Evolutionary conservation across 2,888 invertebrate species (phyloP).

Genomic region (Agonopterix arenella): DNA sequence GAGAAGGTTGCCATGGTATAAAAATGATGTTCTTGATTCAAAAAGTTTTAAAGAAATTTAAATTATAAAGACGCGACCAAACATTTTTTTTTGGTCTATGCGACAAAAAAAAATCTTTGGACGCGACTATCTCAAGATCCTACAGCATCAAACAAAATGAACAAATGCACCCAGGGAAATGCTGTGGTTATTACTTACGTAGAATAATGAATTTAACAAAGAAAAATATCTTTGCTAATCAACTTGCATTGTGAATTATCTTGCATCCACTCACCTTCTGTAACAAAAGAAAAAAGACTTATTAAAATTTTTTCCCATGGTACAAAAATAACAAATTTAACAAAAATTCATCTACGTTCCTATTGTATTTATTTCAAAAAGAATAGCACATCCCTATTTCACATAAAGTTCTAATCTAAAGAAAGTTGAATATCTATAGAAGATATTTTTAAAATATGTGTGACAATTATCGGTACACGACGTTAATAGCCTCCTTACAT

Average conservation of each 20-base stretch:
- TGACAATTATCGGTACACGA: slow-evolving; percentile 76
- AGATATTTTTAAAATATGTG: slow-evolving; percentile 71
- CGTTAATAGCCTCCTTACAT: slow-evolving; percentile 72
- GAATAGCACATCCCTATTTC: slow-evolving; percentile 32
- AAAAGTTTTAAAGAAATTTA: no score
- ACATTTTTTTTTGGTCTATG: no score
- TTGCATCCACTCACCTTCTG: slow-evolving; percentile 65
- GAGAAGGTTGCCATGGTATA: no score
- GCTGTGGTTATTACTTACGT: no score
- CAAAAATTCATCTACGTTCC: slow-evolving; percentile 19
- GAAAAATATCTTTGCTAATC: background rate
- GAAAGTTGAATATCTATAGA: slow-evolving; percentile 30
- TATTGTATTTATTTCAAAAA: slow-evolving; percentile 33
- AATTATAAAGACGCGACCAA: no score
- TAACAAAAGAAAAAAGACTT: slow-evolving; percentile 49
- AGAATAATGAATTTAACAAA: no score
- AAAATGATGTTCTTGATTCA: no score
- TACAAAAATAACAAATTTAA: slow-evolving; percentile 23
- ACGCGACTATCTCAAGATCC: background rate
- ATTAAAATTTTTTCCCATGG: slow-evolving; percentile 42
- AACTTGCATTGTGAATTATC: slow-evolving; percentile 9
- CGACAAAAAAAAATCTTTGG: no score
- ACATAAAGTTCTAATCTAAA: slow-evolving; percentile 25
- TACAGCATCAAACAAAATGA: background rate
- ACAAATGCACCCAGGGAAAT: no score